Conservation (phyloP, 2,888 invertebrate genomes). For the Coleophora flavipennella region DNA sequence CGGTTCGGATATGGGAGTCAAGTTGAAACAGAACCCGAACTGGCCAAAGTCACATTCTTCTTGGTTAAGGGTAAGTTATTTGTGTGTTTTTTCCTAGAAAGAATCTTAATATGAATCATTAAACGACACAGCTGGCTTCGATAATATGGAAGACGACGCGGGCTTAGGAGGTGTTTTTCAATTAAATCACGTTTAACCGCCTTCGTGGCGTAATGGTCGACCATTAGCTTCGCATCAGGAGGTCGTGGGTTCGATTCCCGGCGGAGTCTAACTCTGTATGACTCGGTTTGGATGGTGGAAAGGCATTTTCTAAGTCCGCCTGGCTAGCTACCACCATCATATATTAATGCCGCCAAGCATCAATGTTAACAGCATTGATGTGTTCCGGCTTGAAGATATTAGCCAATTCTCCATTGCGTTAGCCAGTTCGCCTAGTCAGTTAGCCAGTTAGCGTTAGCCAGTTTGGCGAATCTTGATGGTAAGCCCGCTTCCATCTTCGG, state of each 20-base stretch:
- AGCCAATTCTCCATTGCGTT: neutral
- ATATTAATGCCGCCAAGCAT: no score
- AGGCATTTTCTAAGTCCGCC: no score
- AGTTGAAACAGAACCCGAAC: constrained; percentile 41
- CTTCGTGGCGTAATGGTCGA: neutral
- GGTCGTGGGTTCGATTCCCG: no score
- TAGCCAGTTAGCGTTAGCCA: no score
- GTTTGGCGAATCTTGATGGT: no score
- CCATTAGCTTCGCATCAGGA: neutral
- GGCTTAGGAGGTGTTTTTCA: neutral
- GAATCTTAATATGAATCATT: neutral
- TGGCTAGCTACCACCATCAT: no score
- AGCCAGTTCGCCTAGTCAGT: no score
- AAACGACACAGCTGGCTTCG: neutral
- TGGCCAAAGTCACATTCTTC: constrained; percentile 64
- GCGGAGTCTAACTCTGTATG: no score
- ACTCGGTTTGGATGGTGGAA: no score
- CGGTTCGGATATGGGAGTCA: constrained; percentile 48
- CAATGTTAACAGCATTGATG: no score
- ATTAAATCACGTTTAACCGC: neutral
- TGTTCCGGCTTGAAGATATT: no score
- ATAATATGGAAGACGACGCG: neutral
- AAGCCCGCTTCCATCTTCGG: no score
- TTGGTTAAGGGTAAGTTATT: constrained; percentile 59
- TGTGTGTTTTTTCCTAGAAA: neutral